Evolutionary conservation across 2,888 invertebrate genomes (phyloP), one percentile per base, ranked within the genome.

Genomic region (Rotaria macrura): DNA sequence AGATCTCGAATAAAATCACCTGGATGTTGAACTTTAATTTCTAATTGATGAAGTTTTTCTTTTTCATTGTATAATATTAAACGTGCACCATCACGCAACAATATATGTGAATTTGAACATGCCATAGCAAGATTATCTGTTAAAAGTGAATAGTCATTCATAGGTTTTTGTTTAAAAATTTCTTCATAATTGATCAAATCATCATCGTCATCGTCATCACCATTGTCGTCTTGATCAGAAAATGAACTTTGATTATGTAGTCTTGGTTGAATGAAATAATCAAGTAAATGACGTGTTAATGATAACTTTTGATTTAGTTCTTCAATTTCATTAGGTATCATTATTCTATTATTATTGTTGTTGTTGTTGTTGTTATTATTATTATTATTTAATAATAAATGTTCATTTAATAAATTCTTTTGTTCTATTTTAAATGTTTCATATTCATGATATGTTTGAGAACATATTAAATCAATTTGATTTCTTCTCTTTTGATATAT

Each of bases 261-360:
- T 43, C n/a, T 79, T 25, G 79, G 79, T 43, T 79, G 79, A 43
- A 79, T n/a, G n/a, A 79, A 79, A 79, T 79, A 79, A n/a, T 79
- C 79, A 14, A 79, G 79, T 40, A 79, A 43, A 79, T 79, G 40
- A n/a, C 79, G 79, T 43, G 79, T 79, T 5, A 79, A 12, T 4
- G 79, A 43, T 79, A 79, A 43, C n/a, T 79, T 79, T 79, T 79
- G 79, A 79, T 79, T 43, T 43, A 79, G n/a, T 79, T 79, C 79
- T 25, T 79, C 79, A 43, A 79, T 79, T 79, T 79, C 79, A 79
- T 79, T 79, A 25, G 79, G 10, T 25, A 43, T 79, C 20, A 43
- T n/a, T 79, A 43, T 43, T n/a, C 4, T 25, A 43, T 40, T 5
- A 79, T 25, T 34, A 65, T 14, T 65, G 25, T 79, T n/a, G 6